A percentile compares a stretch with the other conserved stretches of the same genome.
Conservation (phyloP, 2,888 invertebrate genomes). For the Hydroisotoma schaefferi region DNA sequence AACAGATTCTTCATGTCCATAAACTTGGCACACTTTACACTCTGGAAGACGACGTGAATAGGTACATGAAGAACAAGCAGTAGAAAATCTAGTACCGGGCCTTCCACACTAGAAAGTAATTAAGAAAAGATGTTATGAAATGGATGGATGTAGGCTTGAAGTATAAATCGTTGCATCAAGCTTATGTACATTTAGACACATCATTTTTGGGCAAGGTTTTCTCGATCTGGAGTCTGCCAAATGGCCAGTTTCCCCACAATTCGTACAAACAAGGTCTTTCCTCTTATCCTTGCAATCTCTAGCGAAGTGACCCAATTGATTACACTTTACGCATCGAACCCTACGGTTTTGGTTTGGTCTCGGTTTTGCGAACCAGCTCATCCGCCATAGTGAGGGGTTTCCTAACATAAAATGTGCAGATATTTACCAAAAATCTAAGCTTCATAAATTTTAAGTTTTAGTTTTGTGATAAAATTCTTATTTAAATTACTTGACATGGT, state of each 20-base stretch:
- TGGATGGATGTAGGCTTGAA: no score
- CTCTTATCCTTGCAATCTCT: conserved; percentile 18
- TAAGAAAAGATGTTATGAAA: no score
- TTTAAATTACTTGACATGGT: neutral
- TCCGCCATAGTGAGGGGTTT: neutral
- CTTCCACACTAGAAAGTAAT: conserved; percentile 27
- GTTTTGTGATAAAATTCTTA: no score
- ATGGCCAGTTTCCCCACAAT: conserved; percentile 27
- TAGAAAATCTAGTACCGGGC: conserved; percentile 6
- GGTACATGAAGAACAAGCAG: conserved; percentile 18
- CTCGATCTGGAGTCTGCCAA: conserved; percentile 7
- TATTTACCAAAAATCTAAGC: no score
- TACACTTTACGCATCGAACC: conserved; percentile 21
- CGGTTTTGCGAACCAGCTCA: neutral
- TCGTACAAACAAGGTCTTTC: conserved; percentile 18
- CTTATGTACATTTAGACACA: conserved; percentile 34
- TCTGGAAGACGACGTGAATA: conserved; percentile 3
- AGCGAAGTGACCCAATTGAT: conserved; percentile 23
- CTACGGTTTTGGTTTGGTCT: no score
- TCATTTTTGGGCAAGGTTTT: conserved; percentile 14
- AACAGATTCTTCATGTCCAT: conserved; percentile 9
- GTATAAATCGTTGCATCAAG: no score
- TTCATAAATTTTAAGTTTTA: no score
- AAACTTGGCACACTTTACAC: conserved; percentile 22
- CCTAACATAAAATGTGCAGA: no score